These are phyloP conservation scores for Galleria mellonella DNA, from an alignment of 1,140 invertebrate species.

Conservation along the genomic window DNA sequence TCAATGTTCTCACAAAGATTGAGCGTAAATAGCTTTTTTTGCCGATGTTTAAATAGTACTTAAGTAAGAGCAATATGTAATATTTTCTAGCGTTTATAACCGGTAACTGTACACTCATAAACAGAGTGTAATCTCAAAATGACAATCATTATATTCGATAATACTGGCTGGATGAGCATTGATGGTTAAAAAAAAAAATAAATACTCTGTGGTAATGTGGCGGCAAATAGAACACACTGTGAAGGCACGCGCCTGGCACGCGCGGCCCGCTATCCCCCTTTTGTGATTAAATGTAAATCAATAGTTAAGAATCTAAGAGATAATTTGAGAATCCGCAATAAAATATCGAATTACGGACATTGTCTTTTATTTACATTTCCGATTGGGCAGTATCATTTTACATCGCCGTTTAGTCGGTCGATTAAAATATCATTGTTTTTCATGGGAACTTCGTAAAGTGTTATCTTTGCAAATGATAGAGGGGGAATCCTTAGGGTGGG, in stretches of 20 bases:
- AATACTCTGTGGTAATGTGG: slow-evolving; percentile 17
- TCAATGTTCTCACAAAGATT: too few species aligned
- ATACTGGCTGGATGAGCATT: slow-evolving; percentile 14
- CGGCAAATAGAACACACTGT: slow-evolving; percentile 38
- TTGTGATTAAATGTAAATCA: slow-evolving; percentile 45
- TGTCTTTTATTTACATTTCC: slow-evolving; percentile 66
- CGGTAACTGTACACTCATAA: background rate
- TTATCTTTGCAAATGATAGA: slow-evolving; percentile 24
- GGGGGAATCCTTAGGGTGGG: background rate
- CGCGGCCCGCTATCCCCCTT: slow-evolving; percentile 20
- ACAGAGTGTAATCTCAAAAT: slow-evolving; percentile 14
- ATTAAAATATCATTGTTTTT: slow-evolving; percentile 48
- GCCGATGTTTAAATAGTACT: too few species aligned
- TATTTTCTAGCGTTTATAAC: too few species aligned
- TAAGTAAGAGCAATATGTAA: too few species aligned
- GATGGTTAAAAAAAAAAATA: slow-evolving; percentile 32
- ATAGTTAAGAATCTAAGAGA: slow-evolving; percentile 40
- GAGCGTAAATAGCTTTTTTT: too few species aligned
- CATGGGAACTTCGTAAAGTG: slow-evolving; percentile 32
- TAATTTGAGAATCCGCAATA: slow-evolving; percentile 54
- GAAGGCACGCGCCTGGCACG: slow-evolving; percentile 50
- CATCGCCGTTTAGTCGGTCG: slow-evolving; percentile 23
- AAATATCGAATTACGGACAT: slow-evolving; percentile 63
- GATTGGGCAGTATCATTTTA: slow-evolving; percentile 63
- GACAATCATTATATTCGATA: slow-evolving; percentile 34